Base-by-base conservation (phyloP, 1,140 invertebrate species). In the Monomorium pharaonis region DNA sequence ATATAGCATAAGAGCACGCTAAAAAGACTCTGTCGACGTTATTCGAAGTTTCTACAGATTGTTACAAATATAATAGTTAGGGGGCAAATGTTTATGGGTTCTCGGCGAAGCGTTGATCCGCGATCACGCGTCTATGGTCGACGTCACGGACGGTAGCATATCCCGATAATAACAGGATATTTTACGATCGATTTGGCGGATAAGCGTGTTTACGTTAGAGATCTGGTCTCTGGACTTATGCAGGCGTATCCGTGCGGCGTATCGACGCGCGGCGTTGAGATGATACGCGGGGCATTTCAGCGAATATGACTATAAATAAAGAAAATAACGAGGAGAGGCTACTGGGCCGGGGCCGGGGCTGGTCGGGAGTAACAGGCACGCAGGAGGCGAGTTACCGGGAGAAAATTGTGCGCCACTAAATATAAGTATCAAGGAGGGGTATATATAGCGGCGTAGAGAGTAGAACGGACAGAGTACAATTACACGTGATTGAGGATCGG, bases 401-500 rank as follows among this genome's bases (percentile, higher is more conserved):
- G 86, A 78, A 80, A 84, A 89, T 88, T 84, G 84, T 84, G 86
- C 51, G 47, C 77, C 65, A 75, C 65, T 80, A 86, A 88, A 84
- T 84, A 84, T 70, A 47, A 89, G 65, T 74, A 84, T 84, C 67
- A 63, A 74, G 58, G 69, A 70, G 60, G 24, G 49, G 18, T 81
- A 58, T 58, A 47, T 83, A 60, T 63, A 86, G 60, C 58, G 62
- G 54, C 49, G 77, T 58, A 54, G 69, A 83, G 65, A 51, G 78
- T 51, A 56, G 83, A 86, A 88, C 60, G 78, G 87, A 88, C 84
- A 51, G 75, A 86, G 87, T 85, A 87, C 83, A 90, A 90, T 90
- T 89, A 90, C 47, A 70, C 60, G 62, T 90, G 89, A 90, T 89
- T 85, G 88, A 89, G 86, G 78, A 89, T 70, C 86, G 72, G 58